A percentile compares a stretch with the other conserved stretches of the same genome.
Conservation (phyloP, 2,797 vertebrate genomes). For the Tiaroga cobitis region DNA sequence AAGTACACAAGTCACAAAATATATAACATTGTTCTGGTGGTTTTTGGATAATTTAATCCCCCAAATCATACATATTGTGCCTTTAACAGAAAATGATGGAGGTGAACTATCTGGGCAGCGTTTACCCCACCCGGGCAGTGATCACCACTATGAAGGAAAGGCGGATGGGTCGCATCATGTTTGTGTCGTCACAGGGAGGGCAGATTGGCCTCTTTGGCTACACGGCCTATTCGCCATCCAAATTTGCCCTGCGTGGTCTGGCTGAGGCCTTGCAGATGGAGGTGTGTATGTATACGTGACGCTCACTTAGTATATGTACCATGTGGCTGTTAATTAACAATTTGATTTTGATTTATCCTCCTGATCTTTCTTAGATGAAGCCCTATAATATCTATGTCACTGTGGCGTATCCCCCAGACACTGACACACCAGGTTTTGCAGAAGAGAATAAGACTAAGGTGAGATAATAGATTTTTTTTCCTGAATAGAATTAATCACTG, state of each 20-base stretch:
- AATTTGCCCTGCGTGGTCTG: constrained; percentile 93
- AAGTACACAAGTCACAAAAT: not conserved
- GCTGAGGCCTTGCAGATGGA: constrained; percentile 99
- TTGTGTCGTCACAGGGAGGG: constrained; percentile 95
- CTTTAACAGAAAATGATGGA: constrained; percentile 89
- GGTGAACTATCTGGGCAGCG: constrained; percentile 96
- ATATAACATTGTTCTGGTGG: not conserved
- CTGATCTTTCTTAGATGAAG: constrained; percentile 83
- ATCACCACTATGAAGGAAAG: constrained; percentile 97
- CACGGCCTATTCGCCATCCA: constrained; percentile 94
- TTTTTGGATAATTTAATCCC: not conserved
- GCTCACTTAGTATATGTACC: not conserved
- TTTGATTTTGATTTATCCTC: not conserved
- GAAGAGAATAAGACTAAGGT: constrained; percentile 96
- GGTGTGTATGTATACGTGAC: constrained; percentile 71
- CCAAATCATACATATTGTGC: not conserved
- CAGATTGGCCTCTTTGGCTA: constrained; percentile 94
- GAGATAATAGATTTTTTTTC: constrained; percentile 1
- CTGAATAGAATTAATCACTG: constrained; percentile 10
- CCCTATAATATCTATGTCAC: constrained; percentile 97
- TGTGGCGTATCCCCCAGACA: constrained; percentile 95
- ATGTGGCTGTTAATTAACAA: not conserved
- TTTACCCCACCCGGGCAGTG: constrained; percentile 92
- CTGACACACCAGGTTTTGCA: constrained; percentile 92
- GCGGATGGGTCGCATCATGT: constrained; percentile 93